A percentile compares a stretch with the other conserved stretches of the same genome.
phyloP scores from a whole-genome alignment of 2,113 vertebrate genomes.

The Tursiops truncatus region DNA sequence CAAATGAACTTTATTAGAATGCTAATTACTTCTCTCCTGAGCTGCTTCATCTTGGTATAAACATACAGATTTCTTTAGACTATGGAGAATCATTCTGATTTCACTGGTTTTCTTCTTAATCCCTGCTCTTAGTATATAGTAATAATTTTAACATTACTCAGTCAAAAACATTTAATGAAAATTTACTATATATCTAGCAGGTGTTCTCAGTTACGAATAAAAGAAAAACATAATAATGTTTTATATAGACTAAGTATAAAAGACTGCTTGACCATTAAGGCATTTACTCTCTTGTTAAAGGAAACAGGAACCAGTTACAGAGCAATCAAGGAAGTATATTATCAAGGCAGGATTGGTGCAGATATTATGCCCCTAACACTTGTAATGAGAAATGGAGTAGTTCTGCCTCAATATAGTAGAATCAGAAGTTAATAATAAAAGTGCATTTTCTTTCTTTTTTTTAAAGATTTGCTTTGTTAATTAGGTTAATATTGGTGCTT shows the following conservation, averaged over 20 bases:
- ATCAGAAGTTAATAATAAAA: not conserved
- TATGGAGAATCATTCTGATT: not conserved
- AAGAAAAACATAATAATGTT: not conserved
- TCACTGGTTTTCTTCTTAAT: not conserved
- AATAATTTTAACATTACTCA: conserved; percentile 12
- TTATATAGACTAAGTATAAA: not conserved
- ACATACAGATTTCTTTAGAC: not conserved
- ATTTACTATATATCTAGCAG: not conserved
- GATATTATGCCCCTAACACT: not conserved
- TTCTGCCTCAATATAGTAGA: not conserved
- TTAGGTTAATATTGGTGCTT: conserved; percentile 1
- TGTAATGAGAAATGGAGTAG: not conserved
- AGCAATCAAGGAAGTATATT: not conserved
- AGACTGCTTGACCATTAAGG: not conserved
- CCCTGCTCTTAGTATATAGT: not conserved
- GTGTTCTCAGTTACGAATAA: not conserved
- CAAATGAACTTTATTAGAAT: not conserved
- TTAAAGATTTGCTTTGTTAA: not conserved
- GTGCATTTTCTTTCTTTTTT: not conserved
- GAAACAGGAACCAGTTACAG: not conserved
- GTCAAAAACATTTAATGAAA: conserved; percentile 7
- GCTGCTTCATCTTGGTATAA: not conserved
- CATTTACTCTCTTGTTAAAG: not conserved
- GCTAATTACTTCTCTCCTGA: not conserved
- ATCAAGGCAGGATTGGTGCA: not conserved